Base-by-base conservation (phyloP, 2,888 invertebrate genomes). In the Lydus trimaculatus region DNA sequence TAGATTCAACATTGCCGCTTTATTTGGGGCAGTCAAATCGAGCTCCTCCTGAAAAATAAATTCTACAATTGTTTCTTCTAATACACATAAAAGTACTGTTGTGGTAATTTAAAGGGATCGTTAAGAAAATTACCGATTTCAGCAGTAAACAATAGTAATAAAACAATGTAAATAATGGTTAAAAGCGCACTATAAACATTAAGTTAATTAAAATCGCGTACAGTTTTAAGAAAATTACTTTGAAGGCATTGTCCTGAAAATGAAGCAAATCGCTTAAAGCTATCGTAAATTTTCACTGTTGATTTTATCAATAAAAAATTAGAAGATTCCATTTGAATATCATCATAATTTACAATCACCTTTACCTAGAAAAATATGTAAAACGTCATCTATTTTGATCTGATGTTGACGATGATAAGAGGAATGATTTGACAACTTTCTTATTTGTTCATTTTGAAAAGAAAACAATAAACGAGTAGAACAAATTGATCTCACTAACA, bases 1-100 rank as follows among this genome's bases (percentile, higher is more conserved):
- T 70, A 98, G 88, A 80, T 93, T 95, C 86, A 97, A 90, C 92
- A 98, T 96, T 48, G 97, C 96, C 76, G 96, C 94, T 84, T 96
- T 94, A 85, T 98, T 97, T 13, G 96, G 93, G 43, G 96, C 95
- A 72, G 97, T 96, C 79, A 98, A 87, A 86, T 97, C 98, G 79
- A 98, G 87, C 86, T 98, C 98, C 84, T 97, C 97, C 92, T 92
- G 85, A 33, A 82, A 84, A 69, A 66, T 15, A 33, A 61, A 28
- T 3, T 28, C 4, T 28, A 28, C 28, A 28, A 28, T 28, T 28
- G 28, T 28, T 28, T 28, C 2, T 28, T 2, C 4, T 28, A 28
- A 28, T 28, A 28, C 4, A 4, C 28, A 28, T 3, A 28, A 2
- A 28, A 15, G 4, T 2, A 15, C 13, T 11, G 15, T 15, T 31